phyloP scores from a whole-genome alignment of 2,113 vertebrate species.

The Solea solea region DNA sequence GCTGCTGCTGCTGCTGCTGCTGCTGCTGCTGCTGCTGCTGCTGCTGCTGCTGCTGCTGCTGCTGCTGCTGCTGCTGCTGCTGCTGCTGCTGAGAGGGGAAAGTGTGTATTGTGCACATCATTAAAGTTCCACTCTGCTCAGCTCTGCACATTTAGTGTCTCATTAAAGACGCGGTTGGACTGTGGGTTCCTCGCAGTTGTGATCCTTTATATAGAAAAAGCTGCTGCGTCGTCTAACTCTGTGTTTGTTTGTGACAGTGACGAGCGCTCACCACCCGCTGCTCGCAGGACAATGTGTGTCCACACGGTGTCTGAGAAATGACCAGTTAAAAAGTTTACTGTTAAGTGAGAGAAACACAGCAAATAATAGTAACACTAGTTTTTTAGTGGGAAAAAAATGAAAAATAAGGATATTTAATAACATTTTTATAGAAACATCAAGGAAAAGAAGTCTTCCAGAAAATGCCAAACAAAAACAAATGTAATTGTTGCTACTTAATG shows the following conservation, averaged over 20 bases:
- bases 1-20: slow-evolving; percentile 41
- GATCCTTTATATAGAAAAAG: slow-evolving; percentile 27
- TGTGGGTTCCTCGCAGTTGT: slow-evolving; percentile 26
- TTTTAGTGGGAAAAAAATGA: too few relatives aligned
- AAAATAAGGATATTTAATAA: too few relatives aligned
- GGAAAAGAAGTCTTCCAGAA: too few relatives aligned
- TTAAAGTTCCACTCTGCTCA: slow-evolving; percentile 49
- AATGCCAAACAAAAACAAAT: too few relatives aligned
- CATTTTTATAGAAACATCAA: too few relatives aligned
- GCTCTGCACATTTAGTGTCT: slow-evolving; percentile 64
- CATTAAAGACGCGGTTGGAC: slow-evolving; percentile 61
- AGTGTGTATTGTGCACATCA: slow-evolving; percentile 45
- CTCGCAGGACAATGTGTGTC: background rate
- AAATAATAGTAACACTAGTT: too few relatives aligned
- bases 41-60: slow-evolving; percentile 42
- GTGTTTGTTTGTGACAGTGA: slow-evolving; percentile 23
- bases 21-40: slow-evolving; percentile 43
- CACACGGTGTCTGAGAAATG: background rate
- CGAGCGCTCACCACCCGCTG: background rate
- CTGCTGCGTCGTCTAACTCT: slow-evolving; percentile 39
- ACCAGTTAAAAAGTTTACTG: too few relatives aligned
- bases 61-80: slow-evolving; percentile 46
- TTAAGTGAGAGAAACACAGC: too few relatives aligned
- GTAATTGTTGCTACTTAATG: too few relatives aligned
- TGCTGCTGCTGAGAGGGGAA: slow-evolving; percentile 36